Conservation (phyloP, 2,113 vertebrate species). For the Chlorocebus sabaeus region DNA sequence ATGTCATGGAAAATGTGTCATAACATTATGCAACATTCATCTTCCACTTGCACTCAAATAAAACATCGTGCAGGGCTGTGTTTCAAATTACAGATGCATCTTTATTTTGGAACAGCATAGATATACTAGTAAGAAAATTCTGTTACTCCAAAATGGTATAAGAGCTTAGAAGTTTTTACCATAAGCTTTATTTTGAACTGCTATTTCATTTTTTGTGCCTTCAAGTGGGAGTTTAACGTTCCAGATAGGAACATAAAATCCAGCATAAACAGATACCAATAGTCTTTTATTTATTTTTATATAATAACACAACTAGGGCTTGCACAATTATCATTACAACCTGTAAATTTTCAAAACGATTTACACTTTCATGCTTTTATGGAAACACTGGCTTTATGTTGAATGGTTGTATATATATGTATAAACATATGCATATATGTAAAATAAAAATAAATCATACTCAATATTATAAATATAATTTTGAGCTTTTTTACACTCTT, state of each 20-base stretch:
- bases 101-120: neutral
- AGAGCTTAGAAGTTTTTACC: neutral
- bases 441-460: slow-evolving; percentile 20
- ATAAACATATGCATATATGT: neutral
- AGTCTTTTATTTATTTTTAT: slow-evolving; percentile 19
- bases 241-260: slow-evolving; percentile 40
- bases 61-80: neutral
- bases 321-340: neutral
- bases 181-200: neutral
- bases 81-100: neutral
- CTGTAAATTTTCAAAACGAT: slow-evolving; percentile 7
- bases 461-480: neutral
- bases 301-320: slow-evolving; percentile 36
- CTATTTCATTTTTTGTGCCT: neutral
- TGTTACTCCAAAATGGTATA: neutral
- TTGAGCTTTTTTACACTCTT: neutral
- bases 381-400: neutral
- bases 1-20: neutral
- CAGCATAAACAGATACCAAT: neutral
- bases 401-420: neutral
- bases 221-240: neutral
- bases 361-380: neutral
- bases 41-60: neutral
- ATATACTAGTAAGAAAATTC: neutral
- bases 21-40: neutral